Evolutionary conservation across 2,797 vertebrate genomes (phyloP).

Genomic region (Orestias chungarensis): DNA sequence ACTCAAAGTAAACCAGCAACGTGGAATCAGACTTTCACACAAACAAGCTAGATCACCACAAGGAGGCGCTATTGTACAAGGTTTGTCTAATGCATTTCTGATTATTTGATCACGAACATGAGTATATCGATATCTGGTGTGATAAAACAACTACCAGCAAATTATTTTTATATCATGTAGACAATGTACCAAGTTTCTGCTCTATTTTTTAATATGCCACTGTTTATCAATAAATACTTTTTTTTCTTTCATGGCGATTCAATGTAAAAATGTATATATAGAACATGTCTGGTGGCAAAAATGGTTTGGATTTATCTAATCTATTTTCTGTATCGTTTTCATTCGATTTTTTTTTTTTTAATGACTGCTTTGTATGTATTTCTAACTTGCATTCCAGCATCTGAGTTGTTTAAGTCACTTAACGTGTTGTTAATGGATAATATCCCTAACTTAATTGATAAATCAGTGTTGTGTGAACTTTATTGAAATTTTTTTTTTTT

Average conservation of each 20-base stretch:
- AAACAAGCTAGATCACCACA: constrained; percentile 44
- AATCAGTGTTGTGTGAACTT: background rate
- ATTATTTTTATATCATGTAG: background rate
- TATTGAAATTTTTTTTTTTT: background rate
- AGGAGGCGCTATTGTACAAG: constrained; percentile 59
- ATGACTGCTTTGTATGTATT: too few species aligned
- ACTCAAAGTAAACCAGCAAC: constrained; percentile 36
- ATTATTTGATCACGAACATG: background rate
- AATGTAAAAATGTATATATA: background rate
- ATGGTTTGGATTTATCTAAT: background rate
- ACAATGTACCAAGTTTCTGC: background rate
- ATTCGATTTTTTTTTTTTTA: background rate
- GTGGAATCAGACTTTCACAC: constrained; percentile 4
- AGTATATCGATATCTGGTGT: background rate
- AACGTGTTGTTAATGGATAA: background rate
- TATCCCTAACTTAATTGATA: background rate
- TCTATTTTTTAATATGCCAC: background rate
- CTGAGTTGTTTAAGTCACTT: background rate
- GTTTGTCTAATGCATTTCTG: background rate
- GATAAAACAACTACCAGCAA: background rate
- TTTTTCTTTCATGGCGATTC: background rate
- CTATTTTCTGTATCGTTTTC: background rate
- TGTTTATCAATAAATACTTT: background rate
- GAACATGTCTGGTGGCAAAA: background rate
- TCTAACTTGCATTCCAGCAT: background rate